Evolutionary conservation across 2,888 invertebrate genomes (phyloP).

Genomic region (Drosophila anomalata): DNA sequence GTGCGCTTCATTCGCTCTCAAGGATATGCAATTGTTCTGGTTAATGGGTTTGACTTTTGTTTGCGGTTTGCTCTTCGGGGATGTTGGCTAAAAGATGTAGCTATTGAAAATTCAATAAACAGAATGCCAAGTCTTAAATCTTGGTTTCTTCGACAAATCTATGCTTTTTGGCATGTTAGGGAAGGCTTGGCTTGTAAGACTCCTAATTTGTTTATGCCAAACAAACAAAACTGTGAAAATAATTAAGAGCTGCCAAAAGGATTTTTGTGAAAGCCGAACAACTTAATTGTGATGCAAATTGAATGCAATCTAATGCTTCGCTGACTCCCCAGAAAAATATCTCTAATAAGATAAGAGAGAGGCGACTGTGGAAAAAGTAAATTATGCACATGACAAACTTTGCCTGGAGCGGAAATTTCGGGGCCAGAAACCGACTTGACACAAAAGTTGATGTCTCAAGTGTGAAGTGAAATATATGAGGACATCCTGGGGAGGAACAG

Average conservation of each 20-base stretch:
- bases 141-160: too few relatives aligned
- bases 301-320: slow-evolving; percentile 54
- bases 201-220: slow-evolving; percentile 64
- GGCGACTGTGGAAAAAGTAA: slow-evolving; percentile 50
- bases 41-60: slow-evolving; percentile 65
- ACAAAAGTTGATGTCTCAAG: slow-evolving; percentile 75
- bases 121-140: too few relatives aligned
- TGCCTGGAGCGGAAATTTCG: slow-evolving; percentile 30
- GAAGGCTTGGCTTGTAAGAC: slow-evolving; percentile 45
- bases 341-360: slow-evolving; percentile 54
- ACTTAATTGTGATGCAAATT: slow-evolving; percentile 64
- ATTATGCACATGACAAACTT: slow-evolving; percentile 68
- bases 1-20: slow-evolving; percentile 37
- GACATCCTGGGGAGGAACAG: slow-evolving; percentile 3
- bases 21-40: slow-evolving; percentile 48
- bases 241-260: slow-evolving; percentile 55
- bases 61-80: slow-evolving; percentile 13
- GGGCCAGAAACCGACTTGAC: slow-evolving; percentile 49
- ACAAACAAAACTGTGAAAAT: slow-evolving; percentile 56
- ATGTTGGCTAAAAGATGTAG: not conserved
- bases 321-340: slow-evolving; percentile 39
- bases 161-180: too few relatives aligned
- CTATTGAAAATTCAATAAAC: not conserved
- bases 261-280: slow-evolving; percentile 28
- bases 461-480: slow-evolving; percentile 65